phyloP scores from a whole-genome alignment of 2,888 invertebrate genomes.

The Cantharis rufa region DNA sequence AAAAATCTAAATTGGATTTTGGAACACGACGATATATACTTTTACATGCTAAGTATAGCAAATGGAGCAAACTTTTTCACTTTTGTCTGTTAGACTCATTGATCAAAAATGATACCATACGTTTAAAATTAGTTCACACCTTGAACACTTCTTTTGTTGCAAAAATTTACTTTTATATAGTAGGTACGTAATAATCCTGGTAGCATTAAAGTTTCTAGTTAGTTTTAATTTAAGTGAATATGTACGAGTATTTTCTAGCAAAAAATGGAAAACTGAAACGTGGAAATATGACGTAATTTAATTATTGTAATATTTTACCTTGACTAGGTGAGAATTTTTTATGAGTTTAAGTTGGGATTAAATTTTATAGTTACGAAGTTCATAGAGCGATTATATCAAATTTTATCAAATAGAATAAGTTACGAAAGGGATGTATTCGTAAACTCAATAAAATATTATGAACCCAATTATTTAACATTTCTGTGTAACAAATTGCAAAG shows the following conservation, averaged over 20 bases:
- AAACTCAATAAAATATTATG: not conserved
- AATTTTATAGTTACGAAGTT: not conserved
- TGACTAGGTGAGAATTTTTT: not conserved
- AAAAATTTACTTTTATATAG: not conserved
- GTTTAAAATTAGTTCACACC: too few species aligned
- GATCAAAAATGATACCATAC: too few species aligned
- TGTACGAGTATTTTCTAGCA: not conserved
- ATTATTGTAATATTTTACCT: not conserved
- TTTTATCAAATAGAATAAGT: not conserved
- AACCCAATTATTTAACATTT: not conserved
- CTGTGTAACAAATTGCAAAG: not conserved
- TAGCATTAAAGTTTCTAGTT: not conserved
- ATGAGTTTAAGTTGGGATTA: not conserved
- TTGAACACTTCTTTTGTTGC: too few species aligned
- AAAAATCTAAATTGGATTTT: too few species aligned
- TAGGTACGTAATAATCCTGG: too few species aligned
- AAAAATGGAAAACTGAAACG: not conserved
- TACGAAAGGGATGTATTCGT: not conserved
- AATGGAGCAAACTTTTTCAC: too few species aligned
- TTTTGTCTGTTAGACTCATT: too few species aligned
- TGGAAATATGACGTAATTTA: not conserved
- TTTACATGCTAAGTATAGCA: too few species aligned
- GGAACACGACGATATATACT: too few species aligned
- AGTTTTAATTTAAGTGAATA: not conserved
- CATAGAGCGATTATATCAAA: not conserved